These are phyloP conservation scores for Gouania willdenowi DNA, from an alignment of 2,797 vertebrate genomes.

Conservation along the genomic window DNA sequence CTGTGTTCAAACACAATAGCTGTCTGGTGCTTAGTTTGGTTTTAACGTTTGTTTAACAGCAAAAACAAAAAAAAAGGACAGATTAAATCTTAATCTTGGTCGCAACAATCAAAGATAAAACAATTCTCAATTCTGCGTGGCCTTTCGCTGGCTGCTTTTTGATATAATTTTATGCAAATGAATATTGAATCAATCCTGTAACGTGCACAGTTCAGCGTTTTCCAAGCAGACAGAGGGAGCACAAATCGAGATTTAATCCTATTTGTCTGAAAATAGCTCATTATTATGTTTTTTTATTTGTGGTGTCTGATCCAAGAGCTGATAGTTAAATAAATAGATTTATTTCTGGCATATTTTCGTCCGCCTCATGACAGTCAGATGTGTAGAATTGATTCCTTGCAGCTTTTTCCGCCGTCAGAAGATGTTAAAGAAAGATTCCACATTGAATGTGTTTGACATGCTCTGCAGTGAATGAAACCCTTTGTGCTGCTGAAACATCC, in stretches of 20 bases:
- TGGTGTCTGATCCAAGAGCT: slow-evolving; percentile 43
- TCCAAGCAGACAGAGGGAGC: slow-evolving; percentile 35
- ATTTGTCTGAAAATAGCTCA: slow-evolving; percentile 46
- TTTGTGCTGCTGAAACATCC: slow-evolving; percentile 36
- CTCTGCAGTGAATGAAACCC: slow-evolving; percentile 35
- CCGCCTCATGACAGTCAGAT: slow-evolving; percentile 26
- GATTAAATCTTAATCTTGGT: no score
- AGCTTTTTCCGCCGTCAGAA: slow-evolving; percentile 31
- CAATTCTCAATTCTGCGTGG: slow-evolving; percentile 10
- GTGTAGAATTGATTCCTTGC: slow-evolving; percentile 30
- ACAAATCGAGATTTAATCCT: slow-evolving; percentile 48
- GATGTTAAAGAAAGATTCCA: slow-evolving; percentile 39
- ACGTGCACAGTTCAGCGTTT: slow-evolving; percentile 31
- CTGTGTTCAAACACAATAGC: background rate
- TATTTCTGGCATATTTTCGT: no score
- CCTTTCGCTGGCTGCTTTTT: slow-evolving; percentile 41
- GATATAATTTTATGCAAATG: slow-evolving; percentile 59
- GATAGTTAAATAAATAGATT: no score
- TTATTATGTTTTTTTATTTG: slow-evolving; percentile 30
- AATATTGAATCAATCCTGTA: slow-evolving; percentile 55
- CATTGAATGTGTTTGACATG: slow-evolving; percentile 39
- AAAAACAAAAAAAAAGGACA: no score
- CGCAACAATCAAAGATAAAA: background rate
- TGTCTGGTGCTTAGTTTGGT: no score
- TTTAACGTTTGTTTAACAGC: no score